Base-by-base conservation (phyloP, 30 jellyfish, hydroid and myxozoan species). In the Catostylus mosaicus region DNA sequence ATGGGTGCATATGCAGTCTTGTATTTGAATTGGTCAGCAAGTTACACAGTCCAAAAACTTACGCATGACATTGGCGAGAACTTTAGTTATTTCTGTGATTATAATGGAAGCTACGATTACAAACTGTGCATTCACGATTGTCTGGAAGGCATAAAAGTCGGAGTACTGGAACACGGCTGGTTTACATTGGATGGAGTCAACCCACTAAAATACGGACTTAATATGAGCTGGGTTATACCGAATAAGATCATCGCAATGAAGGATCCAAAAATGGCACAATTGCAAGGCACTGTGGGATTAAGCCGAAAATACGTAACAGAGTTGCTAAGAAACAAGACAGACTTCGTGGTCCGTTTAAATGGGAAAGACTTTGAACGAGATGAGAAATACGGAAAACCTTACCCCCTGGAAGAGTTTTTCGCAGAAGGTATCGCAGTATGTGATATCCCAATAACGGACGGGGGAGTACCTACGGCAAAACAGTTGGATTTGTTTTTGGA, bases 141-240 rank as follows among this genome's bases (percentile, higher is more conserved):
- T 61, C 63, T 92, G 51, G 78, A 63, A 18, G 97, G 92, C 18
- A 31, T 92, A 19, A 63, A 54, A 1, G 66, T 62, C 0, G 90
- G 82, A 0, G 76, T 59, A 1, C 38, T n/a, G 47, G 34, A 54
- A 50, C 45, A 57, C 23, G 90, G 86, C 3, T 86, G 90, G 96
- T 77, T 86, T 51, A 48, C 84, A 43, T 38, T 26, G 14, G 76
- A 67, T 14, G 62, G 56, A 19, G 72, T 27, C 0, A 71, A 40
- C 32, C 57, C 64, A 8, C 30, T 92, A 19, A 87, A 67, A 9
- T 27, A 59, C 26, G 94, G 86, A 37, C 62, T 85, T 35, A 92
- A 82, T 36, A 92, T 92, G 98, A 75, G 86, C 76, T 92, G 96
- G 98, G 83, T 92, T 1, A 64, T 85, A 20, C 98, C 98, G 36